These are phyloP conservation scores for Buathra laborator DNA, from an alignment of 2,888 invertebrate genomes.

Conservation along the genomic window DNA sequence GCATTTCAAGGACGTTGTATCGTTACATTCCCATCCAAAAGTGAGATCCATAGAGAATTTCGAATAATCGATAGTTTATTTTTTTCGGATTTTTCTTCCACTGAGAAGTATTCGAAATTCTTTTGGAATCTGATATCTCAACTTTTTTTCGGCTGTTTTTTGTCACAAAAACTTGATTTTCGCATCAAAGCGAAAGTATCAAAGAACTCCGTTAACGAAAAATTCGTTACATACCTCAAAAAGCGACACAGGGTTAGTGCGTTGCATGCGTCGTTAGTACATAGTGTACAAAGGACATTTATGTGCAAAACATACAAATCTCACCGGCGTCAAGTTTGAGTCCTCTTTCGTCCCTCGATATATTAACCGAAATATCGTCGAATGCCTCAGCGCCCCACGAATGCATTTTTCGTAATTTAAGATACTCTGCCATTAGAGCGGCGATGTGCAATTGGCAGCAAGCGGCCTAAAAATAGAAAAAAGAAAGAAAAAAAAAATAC, in stretches of 20 bases:
- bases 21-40: no score
- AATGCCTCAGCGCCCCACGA: constrained; percentile 96
- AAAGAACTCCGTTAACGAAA: constrained; percentile 18
- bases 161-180: background rate
- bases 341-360: constrained; percentile 94
- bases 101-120: no score
- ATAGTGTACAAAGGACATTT: constrained; percentile 63
- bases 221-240: constrained; percentile 30
- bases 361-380: constrained; percentile 93
- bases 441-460: constrained; percentile 98
- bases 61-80: background rate
- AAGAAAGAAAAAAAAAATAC: constrained; percentile 65
- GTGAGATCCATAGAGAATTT: no score
- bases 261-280: constrained; percentile 65
- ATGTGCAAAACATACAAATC: constrained; percentile 82
- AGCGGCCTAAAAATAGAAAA: constrained; percentile 89
- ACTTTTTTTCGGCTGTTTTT: no score
- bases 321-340: constrained; percentile 93
- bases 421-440: constrained; percentile 97
- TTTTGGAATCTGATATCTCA: no score
- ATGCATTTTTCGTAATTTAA: constrained; percentile 91
- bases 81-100: background rate
- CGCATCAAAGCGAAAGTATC: background rate
- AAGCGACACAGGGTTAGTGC: constrained; percentile 53
- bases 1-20: background rate